Evolutionary conservation across 2,797 vertebrate species (phyloP).

Genomic region (Onychomys torridus): DNA sequence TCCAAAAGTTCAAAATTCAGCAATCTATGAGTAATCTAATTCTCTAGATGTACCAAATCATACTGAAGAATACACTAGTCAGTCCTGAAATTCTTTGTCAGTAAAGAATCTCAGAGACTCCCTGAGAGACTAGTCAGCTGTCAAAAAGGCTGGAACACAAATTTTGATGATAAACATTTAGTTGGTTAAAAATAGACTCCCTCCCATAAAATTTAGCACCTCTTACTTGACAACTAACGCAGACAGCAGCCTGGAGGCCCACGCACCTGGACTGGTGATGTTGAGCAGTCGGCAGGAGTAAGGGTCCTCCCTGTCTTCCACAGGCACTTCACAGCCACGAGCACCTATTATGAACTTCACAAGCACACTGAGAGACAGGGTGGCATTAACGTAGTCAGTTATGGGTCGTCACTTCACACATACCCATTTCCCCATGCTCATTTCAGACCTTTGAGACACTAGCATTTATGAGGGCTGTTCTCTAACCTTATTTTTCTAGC

Average conservation of each 20-base stretch:
- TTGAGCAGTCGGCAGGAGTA: conserved; percentile 97
- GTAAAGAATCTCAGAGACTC: conserved; percentile 15
- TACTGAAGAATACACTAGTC: background rate
- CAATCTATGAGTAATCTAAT: conserved; percentile 38
- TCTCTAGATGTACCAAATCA: background rate
- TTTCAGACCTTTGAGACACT: conserved; percentile 1
- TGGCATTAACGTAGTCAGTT: conserved; percentile 82
- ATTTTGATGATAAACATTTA: conserved; percentile 28
- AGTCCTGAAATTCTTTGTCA: background rate
- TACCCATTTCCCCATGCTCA: conserved; percentile 16
- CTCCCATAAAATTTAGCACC: background rate
- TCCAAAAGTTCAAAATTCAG: conserved; percentile 35
- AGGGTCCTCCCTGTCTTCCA: conserved; percentile 96
- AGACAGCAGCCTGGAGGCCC: background rate
- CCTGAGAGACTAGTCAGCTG: background rate
- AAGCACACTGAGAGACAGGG: conserved; percentile 91
- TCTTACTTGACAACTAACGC: background rate
- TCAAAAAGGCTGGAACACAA: conserved; percentile 12
- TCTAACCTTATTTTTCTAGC: conserved; percentile 11
- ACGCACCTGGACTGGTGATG: conserved; percentile 93
- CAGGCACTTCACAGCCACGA: conserved; percentile 93
- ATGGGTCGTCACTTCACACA: conserved; percentile 66
- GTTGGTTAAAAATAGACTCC: background rate
- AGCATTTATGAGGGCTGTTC: background rate
- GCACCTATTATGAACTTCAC: conserved; percentile 97